Evolutionary conservation across 2,113 vertebrate species (phyloP).

Genomic region (Electrona antarctica): DNA sequence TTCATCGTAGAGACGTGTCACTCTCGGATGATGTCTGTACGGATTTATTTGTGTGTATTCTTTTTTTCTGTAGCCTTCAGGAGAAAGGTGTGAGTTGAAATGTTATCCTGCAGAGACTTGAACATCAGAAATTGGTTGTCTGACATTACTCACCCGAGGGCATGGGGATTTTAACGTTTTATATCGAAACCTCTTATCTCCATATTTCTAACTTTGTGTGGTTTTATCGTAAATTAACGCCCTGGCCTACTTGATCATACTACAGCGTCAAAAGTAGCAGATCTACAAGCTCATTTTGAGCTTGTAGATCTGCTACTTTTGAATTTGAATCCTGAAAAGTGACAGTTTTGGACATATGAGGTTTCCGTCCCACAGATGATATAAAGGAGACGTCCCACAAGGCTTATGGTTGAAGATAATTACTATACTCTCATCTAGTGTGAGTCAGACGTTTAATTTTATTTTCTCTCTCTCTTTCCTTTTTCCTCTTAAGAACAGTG

Average conservation of each 20-base stretch:
- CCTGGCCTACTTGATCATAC: too few relatives aligned
- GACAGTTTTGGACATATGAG: too few relatives aligned
- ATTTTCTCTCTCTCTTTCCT: neutral
- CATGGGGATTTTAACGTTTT: slow-evolving; percentile 47
- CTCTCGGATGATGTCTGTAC: neutral
- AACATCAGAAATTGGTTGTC: slow-evolving; percentile 46
- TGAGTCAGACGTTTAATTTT: slow-evolving; percentile 27
- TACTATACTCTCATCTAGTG: slow-evolving; percentile 12
- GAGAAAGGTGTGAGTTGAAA: slow-evolving; percentile 44
- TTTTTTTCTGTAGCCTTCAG: slow-evolving; percentile 32
- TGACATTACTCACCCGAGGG: slow-evolving; percentile 59
- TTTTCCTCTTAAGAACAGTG: too few relatives aligned
- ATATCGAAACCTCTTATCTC: neutral
- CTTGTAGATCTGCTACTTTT: too few relatives aligned
- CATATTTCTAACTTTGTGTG: too few relatives aligned
- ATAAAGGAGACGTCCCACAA: slow-evolving; percentile 25
- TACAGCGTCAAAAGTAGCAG: too few relatives aligned
- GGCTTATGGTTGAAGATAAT: slow-evolving; percentile 43
- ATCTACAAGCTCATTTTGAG: too few relatives aligned
- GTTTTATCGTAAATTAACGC: too few relatives aligned
- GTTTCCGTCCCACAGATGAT: too few relatives aligned
- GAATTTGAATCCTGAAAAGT: too few relatives aligned
- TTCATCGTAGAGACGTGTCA: neutral
- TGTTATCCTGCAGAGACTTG: slow-evolving; percentile 63
- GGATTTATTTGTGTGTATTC: neutral